phyloP scores from a whole-genome alignment of 92 coral and sea anemone genomes.

The Umimayanthus chanpuru region DNA sequence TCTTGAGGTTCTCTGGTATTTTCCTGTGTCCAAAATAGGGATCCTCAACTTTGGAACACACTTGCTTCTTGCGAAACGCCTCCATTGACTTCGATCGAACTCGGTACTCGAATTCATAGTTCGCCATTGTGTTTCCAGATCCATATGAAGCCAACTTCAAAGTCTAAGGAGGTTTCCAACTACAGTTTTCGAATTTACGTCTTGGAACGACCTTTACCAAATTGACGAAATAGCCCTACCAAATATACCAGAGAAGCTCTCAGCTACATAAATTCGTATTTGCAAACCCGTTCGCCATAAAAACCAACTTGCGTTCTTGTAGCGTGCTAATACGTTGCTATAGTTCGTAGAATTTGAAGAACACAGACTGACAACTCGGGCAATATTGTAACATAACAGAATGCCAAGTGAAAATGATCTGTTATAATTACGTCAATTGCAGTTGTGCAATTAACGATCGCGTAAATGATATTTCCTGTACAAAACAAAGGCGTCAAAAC shows the following conservation, averaged over 20 bases:
- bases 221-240: not conserved
- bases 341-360: not conserved
- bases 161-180: not conserved
- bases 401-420: constrained; percentile 28
- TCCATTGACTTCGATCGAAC: constrained; percentile 42
- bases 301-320: not conserved
- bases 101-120: not conserved
- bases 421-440: constrained; percentile 20
- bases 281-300: not conserved
- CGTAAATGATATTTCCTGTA: not conserved
- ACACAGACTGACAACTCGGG: not conserved
- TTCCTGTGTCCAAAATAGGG: constrained; percentile 77
- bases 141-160: not conserved
- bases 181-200: not conserved
- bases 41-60: constrained; percentile 74
- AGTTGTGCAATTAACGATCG: constrained; percentile 14
- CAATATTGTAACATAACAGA: not conserved
- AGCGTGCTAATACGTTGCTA: constrained; percentile 16
- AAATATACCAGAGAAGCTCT: too few relatives aligned
- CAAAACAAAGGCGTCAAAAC: constrained; percentile 26
- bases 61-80: constrained; percentile 55
- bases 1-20: constrained; percentile 61
- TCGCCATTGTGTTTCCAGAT: not conserved
- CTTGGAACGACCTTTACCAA: not conserved
- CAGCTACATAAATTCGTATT: not conserved